Evolutionary conservation across 2,888 invertebrate species (phyloP), one percentile per base, ranked within the genome.

Genomic region (Brachylomia viminalis): DNA sequence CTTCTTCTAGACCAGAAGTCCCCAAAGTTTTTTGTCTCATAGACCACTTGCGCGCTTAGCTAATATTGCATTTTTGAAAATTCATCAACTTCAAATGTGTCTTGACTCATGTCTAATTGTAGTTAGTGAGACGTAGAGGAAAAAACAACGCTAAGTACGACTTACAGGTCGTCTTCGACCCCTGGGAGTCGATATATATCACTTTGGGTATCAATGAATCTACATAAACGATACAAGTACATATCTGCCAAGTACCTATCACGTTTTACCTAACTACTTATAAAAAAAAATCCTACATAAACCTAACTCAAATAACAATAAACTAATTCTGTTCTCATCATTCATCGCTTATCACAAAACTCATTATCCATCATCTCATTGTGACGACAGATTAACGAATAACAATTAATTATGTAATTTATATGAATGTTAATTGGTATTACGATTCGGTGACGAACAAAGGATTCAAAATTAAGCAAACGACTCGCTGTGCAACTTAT

Each of bases 381-480:
- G n/a, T 56, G 13, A 1, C 15, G 30, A 49, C 17, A 79, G 45
- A 83, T 61, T 72, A 75, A 72, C 61, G 30, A 79, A 79, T 58
- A 83, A 72, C 56, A 72, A 75, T 83, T 13, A n/a, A 72, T 13
- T 61, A 67, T 5, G 61, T 78, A 73, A 82, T 82, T 64, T 42
- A 75, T 38, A 83, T 76, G 62, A 83, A 83, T 72, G 30, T 75
- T 82, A 82, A 80, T 83, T 80, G 69, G 52, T 58, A 79, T 79
- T 77, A 81, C 69, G 49, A 72, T 42, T 56, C 64, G 38, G 69
- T 72, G 72, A 67, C 47, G 72, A 80, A 84, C 84, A 84, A 84
- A 84, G 83, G 76, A 45, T 69, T 77, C 2, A 61, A 66, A 72
- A 76, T 76, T 77, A 72, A 30, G 56, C 70, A 80, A 67, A 72